phyloP scores from a whole-genome alignment of 2,113 vertebrate species.

The Microcebus ravelobensis region DNA sequence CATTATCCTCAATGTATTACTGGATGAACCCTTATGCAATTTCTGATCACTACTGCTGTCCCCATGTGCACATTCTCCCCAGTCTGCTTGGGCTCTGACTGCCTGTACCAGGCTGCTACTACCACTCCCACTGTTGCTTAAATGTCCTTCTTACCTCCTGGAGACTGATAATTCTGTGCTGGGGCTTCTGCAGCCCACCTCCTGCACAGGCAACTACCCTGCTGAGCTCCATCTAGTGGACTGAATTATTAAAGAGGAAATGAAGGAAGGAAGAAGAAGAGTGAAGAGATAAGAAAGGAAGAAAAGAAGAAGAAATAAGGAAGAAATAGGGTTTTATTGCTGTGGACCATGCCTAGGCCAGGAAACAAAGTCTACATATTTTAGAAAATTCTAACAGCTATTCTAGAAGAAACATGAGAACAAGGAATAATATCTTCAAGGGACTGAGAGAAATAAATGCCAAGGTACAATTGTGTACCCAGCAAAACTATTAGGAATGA shows the following conservation, averaged over 20 bases:
- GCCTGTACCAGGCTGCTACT: not conserved
- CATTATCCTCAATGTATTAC: not conserved
- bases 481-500: slow-evolving; percentile 9
- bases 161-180: too few relatives aligned
- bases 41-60: not conserved
- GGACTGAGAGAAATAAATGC: not conserved
- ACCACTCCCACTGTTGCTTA: not conserved
- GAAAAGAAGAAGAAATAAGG: not conserved
- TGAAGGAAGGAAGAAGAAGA: not conserved
- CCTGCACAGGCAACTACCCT: not conserved
- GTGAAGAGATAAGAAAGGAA: not conserved
- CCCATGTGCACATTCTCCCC: not conserved
- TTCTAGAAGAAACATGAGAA: not conserved
- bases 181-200: not conserved
- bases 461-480: not conserved
- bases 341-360: not conserved
- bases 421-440: slow-evolving; percentile 6
- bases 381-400: not conserved
- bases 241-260: slow-evolving; percentile 5
- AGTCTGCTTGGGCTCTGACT: not conserved
- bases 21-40: not conserved
- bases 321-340: not conserved
- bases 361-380: not conserved
- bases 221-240: not conserved
- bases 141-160: not conserved